Base-by-base conservation (phyloP, 2,888 invertebrate species). In the Stenolophus ochropezus region DNA sequence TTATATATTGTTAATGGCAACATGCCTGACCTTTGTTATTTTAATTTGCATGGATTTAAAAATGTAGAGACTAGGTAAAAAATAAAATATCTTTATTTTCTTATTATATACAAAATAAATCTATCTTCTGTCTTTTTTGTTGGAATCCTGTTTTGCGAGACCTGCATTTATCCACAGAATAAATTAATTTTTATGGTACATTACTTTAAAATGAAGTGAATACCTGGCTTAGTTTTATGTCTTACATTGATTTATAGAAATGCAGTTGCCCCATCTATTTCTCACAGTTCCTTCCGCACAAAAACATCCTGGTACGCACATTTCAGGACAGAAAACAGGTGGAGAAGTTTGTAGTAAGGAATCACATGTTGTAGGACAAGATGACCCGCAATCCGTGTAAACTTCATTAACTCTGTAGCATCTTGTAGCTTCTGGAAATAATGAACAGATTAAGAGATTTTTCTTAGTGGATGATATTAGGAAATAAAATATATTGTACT, bases 271-370 rank as follows among this genome's bases (percentile, higher is more conserved):
- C 81, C 81, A 81, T 65, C 81, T 14, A 25, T 81, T 81, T 49
- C 81, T 23, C 6, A 81, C 75, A 11, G 42, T 49, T 23, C 81
- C 81, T 61, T 23, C 49, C 49, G 47, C 25, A 47, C 81, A 81
- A 18, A 81, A 81, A 25, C 81, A 81, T 3, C 81, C 81, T 61
- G 81, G 81, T 2, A 81, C 81, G 16, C 81, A 81, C 23, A 75
- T n/a, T 8, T 18, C 61, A 3, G 65, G 51, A 27, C 73, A 74
- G 23, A 11, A 80, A 3, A 33, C 56, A 11, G 16, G 20, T 11
- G 65, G 61, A 16, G 71, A 20, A 5, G 58, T 81, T 11, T 42
- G 23, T 4, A 51, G 49, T 6, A 20, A 20, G 1, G 58, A 27
- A n/a, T 81, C 75, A 42, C 81, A 81, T 1, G 81, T 81, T 61